Base-by-base conservation (phyloP, 2,797 vertebrate species). In the Pipistrellus kuhlii region DNA sequence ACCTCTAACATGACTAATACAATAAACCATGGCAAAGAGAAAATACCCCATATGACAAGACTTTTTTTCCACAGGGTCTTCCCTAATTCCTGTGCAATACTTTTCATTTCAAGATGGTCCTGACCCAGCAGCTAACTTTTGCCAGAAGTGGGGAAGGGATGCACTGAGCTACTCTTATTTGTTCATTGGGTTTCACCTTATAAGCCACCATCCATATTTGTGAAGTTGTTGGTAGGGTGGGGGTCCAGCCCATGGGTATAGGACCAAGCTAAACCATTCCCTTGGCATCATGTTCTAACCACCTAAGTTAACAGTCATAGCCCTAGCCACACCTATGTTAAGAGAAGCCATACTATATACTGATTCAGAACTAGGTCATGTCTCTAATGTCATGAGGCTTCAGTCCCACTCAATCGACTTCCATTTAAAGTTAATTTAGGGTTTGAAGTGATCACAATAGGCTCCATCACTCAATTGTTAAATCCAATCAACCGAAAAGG, bases 1-100 rank as follows among this genome's bases (percentile, higher is more conserved):
- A 71, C 41, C 73, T 51, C 77, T 18, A 68, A 93, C 77, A 86
- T 92, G 78, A 92, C 78, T 69, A 92, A 95, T 93, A 78, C 93
- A 66, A 72, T 25, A 77, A 85, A 94, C 11, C 20, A n/a, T 6
- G 12, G 62, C 62, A 59, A 82, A 90, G 72, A 81, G 75, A 88
- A 94, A 90, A 76, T 78, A 23, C 80, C 55, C 64, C 46, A 15
- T n/a, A 46, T 32, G 68, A 86, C 38, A 66, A 88, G 46, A 73
- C 35, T 68, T 14, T 84, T 84, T 85, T 62, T 87, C 38, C 18
- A 12, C 38, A 87, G 82, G 48, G 32, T n/a, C 21, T 64, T 85
- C 14, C 44, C 78, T 38, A 53, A 78, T 87, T 75, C 92, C 64
- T 48, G 30, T 48, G 30, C 55, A 35, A 6, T 73, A 27, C 53